These are phyloP conservation scores for Hylyphantes graminicola DNA, from an alignment of 1,140 invertebrate genomes.

Conservation along the genomic window DNA sequence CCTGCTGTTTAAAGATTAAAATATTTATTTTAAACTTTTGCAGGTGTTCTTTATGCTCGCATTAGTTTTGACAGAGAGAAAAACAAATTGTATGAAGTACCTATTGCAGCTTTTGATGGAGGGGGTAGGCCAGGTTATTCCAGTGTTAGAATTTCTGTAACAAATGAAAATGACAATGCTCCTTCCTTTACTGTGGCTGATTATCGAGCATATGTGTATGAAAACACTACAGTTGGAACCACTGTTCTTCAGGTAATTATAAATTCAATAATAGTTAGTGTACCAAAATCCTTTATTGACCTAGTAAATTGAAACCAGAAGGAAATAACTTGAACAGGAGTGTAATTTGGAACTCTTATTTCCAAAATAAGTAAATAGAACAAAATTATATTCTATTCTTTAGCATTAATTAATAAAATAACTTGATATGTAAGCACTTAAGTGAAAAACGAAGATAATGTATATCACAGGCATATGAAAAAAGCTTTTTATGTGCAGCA, in stretches of 20 bases:
- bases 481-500: too few relatives aligned
- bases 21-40: background rate
- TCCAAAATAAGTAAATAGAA: too few relatives aligned
- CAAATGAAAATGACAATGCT: conserved; percentile 88
- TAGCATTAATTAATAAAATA: too few relatives aligned
- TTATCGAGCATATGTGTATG: conserved; percentile 80
- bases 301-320: too few relatives aligned
- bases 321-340: too few relatives aligned
- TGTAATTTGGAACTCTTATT: too few relatives aligned
- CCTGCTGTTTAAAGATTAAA: background rate
- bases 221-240: conserved; percentile 74
- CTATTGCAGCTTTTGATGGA: conserved; percentile 86
- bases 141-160: conserved; percentile 80
- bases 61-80: conserved; percentile 79
- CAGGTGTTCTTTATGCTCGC: conserved; percentile 65
- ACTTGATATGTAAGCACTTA: too few relatives aligned
- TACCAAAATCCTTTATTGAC: too few relatives aligned
- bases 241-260: conserved; percentile 76
- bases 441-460: too few relatives aligned
- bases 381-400: too few relatives aligned
- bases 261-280: background rate
- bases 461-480: too few relatives aligned
- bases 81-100: conserved; percentile 77
- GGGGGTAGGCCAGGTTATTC: conserved; percentile 84
- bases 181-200: conserved; percentile 83